phyloP scores from a whole-genome alignment of 2,113 vertebrate genomes.

The Sisor rabdophorus region DNA sequence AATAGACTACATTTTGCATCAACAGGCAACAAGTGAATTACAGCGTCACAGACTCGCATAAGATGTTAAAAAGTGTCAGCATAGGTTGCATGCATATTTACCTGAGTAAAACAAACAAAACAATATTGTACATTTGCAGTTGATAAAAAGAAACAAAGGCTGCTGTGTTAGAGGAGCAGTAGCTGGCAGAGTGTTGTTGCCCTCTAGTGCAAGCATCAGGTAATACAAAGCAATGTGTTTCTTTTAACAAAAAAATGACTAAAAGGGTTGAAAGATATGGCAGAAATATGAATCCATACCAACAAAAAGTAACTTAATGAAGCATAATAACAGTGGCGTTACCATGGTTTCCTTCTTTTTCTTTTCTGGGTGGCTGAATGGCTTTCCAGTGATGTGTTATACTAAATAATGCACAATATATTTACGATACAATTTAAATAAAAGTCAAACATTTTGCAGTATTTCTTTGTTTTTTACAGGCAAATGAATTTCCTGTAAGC shows the following conservation, averaged over 20 bases:
- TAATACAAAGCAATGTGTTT: background rate
- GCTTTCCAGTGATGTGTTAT: background rate
- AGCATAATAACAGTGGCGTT: constrained; percentile 16
- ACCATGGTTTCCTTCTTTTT: background rate
- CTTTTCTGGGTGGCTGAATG: too few species aligned
- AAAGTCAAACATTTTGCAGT: background rate
- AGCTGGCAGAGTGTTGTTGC: constrained; percentile 27
- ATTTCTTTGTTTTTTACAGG: too few species aligned
- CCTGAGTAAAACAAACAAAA: constrained; percentile 22
- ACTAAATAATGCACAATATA: background rate
- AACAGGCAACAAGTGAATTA: constrained; percentile 9
- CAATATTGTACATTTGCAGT: background rate
- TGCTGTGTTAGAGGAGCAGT: background rate
- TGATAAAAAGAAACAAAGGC: background rate
- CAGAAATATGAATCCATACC: constrained; percentile 11
- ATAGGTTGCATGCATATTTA: constrained; percentile 20
- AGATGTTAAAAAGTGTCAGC: constrained; percentile 10
- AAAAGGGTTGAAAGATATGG: background rate
- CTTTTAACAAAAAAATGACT: background rate
- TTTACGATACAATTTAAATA: background rate
- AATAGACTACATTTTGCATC: constrained; percentile 18
- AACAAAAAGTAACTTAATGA: background rate
- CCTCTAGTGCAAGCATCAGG: constrained; percentile 25
- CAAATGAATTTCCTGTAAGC: too few species aligned
- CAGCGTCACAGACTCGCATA: background rate